Base-by-base conservation (phyloP, 1,140 invertebrate species). In the Conus ventricosus region DNA sequence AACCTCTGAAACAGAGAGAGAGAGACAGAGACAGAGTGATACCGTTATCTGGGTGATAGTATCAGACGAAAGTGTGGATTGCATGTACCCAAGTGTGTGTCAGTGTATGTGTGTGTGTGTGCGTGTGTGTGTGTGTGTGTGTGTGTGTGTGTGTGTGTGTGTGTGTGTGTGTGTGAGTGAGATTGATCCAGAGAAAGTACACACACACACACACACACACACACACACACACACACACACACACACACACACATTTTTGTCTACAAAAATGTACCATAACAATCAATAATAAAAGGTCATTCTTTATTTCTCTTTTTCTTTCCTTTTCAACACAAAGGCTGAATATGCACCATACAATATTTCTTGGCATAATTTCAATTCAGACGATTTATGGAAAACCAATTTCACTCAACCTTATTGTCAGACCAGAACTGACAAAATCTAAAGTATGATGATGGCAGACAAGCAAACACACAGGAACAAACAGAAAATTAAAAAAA, bases 261-360 rank as follows among this genome's bases (percentile, higher is more conserved):
- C 39, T 39, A 39, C 39, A 39, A 39, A 39, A 39, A 39, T 39
- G 39, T 39, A 1, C 39, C 39, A 39, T 39, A 39, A 39, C 39
- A 82, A 82, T 20, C 20, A 82, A 20, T 53, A 13, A 82, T 53
- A 82, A 82, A 55, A 82, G 80, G 80, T 7, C 80, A 53, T 82
- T 55, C 27, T 55, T 82, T 53, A 27, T 25, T 53, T 53, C 27
- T 8, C 27, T 55, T 55, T 71, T 71, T 23, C 60, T 63, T 39
- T 39, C 39, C 39, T 39, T 71, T 71, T 71, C 13, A 71, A 71
- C 67, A 71, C 11, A 71, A 71, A 60, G 57, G 7, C 23, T 71
- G 6, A 6, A 71, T 20, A 71, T 20, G 67, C 27, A 39, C 27
- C 80, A 60, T 8, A 60, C 54, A 54, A 85, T 60, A 20, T 85